Evolutionary conservation across 2,113 vertebrate genomes (phyloP).

Genomic region (Callithrix jacchus): DNA sequence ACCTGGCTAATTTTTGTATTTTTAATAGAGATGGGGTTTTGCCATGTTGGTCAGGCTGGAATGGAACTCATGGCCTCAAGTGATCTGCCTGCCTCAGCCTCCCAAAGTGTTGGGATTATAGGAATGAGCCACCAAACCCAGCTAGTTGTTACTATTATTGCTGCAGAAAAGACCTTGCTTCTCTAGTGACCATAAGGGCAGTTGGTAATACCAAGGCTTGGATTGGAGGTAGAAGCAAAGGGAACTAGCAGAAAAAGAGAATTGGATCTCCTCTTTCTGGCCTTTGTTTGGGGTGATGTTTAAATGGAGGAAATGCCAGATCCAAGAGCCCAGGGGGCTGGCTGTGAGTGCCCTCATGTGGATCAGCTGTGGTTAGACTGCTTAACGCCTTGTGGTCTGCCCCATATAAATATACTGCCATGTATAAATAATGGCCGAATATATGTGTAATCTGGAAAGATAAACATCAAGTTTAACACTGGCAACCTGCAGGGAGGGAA

Average conservation of each 20-base stretch:
- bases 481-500: background rate
- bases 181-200: background rate
- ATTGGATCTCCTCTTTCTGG: background rate
- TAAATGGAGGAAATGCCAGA: background rate
- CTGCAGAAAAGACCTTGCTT: conserved; percentile 20
- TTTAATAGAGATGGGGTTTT: too few relatives aligned
- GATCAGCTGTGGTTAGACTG: background rate
- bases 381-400: background rate
- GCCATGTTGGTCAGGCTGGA: too few relatives aligned
- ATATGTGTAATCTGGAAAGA: background rate
- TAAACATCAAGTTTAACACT: background rate
- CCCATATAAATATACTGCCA: background rate
- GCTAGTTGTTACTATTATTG: background rate
- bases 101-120: too few relatives aligned
- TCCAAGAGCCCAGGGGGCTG: background rate
- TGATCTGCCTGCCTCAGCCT: too few relatives aligned
- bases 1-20: too few relatives aligned
- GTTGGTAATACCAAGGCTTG: background rate
- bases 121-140: too few relatives aligned
- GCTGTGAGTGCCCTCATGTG: background rate
- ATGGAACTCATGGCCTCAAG: too few relatives aligned
- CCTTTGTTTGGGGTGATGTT: background rate
- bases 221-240: conserved; percentile 16
- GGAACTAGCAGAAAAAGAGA: conserved; percentile 15
- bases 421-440: background rate